A percentile compares a stretch with the other conserved stretches of the same genome.
Evolutionary conservation across 1,140 invertebrate species (phyloP).

Genomic region (Drosophila setifemur): DNA sequence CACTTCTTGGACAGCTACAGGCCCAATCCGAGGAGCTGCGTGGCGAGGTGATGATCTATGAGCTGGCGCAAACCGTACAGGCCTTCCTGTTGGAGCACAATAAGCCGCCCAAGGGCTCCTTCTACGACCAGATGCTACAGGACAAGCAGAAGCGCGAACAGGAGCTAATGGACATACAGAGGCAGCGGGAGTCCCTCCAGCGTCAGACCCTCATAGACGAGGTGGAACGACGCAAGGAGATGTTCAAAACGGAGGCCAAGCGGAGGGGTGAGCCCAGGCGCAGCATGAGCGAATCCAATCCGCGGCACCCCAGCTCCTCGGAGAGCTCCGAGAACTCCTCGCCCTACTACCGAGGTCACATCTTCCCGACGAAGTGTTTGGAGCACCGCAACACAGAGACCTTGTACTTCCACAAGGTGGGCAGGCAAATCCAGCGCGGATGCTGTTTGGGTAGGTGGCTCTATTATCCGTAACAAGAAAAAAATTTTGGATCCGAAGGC

Average conservation of each 20-base stretch:
- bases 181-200: constrained; percentile 83
- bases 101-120: constrained; percentile 88
- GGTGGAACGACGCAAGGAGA: constrained; percentile 79
- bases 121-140: constrained; percentile 92
- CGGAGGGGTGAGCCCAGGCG: constrained; percentile 66
- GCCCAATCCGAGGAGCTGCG: constrained; percentile 84
- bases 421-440: constrained; percentile 70
- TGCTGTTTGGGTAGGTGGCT: constrained; percentile 62
- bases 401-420: constrained; percentile 73
- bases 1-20: constrained; percentile 85
- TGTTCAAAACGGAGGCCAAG: constrained; percentile 75
- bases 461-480: not conserved
- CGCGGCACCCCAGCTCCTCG: constrained; percentile 68
- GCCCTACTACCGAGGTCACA: constrained; percentile 67
- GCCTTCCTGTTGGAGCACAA: constrained; percentile 88
- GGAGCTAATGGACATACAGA: constrained; percentile 84
- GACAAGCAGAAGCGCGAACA: constrained; percentile 86
- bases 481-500: too few species aligned
- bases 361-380: constrained; percentile 67
- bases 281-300: constrained; percentile 78
- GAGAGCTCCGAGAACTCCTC: constrained; percentile 77
- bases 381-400: constrained; percentile 76
- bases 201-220: constrained; percentile 75
- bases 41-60: constrained; percentile 91
- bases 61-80: constrained; percentile 87